phyloP scores from a whole-genome alignment of 1,140 invertebrate species.

The Zaprionus taronus region DNA sequence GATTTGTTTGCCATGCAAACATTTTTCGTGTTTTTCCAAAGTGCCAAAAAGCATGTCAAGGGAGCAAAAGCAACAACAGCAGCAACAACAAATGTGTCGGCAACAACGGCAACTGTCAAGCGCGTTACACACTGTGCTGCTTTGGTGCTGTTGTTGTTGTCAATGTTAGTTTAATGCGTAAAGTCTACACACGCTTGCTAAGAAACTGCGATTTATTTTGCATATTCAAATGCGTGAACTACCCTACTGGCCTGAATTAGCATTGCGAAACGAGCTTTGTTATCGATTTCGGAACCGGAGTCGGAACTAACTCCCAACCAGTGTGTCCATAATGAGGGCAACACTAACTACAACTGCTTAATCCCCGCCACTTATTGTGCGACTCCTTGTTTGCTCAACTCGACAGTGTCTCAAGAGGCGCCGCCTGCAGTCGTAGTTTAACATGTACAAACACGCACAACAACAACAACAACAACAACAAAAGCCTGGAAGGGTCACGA shows the following conservation, averaged over 20 bases:
- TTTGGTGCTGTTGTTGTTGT: constrained; percentile 9
- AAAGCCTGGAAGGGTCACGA: neutral
- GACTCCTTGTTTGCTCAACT: constrained; percentile 12
- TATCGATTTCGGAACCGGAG: neutral
- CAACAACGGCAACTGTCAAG: constrained; percentile 46
- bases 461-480: neutral
- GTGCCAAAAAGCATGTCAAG: constrained; percentile 58
- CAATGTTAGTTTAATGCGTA: constrained; percentile 45
- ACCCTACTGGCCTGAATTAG: constrained; percentile 6
- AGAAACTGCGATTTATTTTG: constrained; percentile 19
- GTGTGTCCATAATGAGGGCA: constrained; percentile 14
- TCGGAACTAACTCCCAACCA: neutral
- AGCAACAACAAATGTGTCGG: constrained; percentile 38
- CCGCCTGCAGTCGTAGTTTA: constrained; percentile 20
- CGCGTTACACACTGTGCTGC: constrained; percentile 15
- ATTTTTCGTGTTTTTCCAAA: constrained; percentile 55
- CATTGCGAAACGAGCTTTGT: neutral
- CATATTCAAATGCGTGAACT: constrained; percentile 15
- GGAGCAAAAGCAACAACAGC: constrained; percentile 33
- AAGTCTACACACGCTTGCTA: constrained; percentile 32
- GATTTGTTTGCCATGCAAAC: constrained; percentile 56
- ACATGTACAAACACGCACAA: constrained; percentile 14
- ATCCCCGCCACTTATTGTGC: neutral
- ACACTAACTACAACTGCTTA: constrained; percentile 29
- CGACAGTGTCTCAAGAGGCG: constrained; percentile 1